Percentiles rank a stretch among this genome's conserved stretches.
phyloP scores from a whole-genome alignment of 1,140 invertebrate species.

The Megalopta genalis region DNA sequence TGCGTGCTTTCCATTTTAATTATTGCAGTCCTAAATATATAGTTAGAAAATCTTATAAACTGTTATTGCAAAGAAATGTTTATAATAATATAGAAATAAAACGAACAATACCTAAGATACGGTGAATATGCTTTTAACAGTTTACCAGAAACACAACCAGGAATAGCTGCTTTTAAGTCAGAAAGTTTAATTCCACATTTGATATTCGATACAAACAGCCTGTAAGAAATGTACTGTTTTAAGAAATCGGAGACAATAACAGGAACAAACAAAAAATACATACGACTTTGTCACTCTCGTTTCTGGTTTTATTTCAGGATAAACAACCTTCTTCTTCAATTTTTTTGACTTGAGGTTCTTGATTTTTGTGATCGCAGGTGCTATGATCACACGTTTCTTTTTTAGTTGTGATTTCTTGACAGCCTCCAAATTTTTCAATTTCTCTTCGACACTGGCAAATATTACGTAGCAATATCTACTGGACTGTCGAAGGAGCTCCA shows the following conservation, averaged over 20 bases:
- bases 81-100: conserved; percentile 3
- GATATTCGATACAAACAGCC: conserved; percentile 66
- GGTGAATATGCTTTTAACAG: conserved; percentile 59
- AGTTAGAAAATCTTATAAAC: neutral
- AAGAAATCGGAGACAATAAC: neutral
- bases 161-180: conserved; percentile 62
- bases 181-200: conserved; percentile 44
- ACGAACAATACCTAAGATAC: conserved; percentile 42
- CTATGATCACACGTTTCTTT: conserved; percentile 62
- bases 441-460: conserved; percentile 63
- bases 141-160: conserved; percentile 58
- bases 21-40: conserved; percentile 55
- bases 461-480: conserved; percentile 67
- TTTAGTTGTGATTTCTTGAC: conserved; percentile 56
- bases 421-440: conserved; percentile 60
- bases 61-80: neutral
- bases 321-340: conserved; percentile 57
- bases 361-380: conserved; percentile 23
- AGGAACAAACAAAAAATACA: conserved; percentile 20
- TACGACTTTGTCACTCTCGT: conserved; percentile 52
- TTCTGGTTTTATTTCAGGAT: conserved; percentile 45
- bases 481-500: conserved; percentile 68
- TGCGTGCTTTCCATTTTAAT: conserved; percentile 54
- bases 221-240: conserved; percentile 37
- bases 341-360: conserved; percentile 18